Conservation (phyloP, 2,888 invertebrate species). For the Ryuthela nishihirai region DNA sequence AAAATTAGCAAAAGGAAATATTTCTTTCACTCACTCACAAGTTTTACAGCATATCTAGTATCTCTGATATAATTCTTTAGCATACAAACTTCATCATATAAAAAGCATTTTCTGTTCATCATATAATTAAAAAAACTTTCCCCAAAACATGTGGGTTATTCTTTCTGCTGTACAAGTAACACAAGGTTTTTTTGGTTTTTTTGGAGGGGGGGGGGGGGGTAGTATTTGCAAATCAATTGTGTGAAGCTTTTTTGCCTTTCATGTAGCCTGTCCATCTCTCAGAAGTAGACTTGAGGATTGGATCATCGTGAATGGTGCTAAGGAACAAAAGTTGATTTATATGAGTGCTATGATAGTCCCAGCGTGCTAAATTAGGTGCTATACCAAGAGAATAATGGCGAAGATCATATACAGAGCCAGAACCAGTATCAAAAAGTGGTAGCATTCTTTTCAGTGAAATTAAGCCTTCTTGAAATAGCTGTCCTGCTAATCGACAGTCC, state of each 20-base stretch:
- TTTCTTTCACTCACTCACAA: too few relatives aligned
- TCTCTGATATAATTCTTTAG: too few relatives aligned
- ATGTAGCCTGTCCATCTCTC: conserved; percentile 93
- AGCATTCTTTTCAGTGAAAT: conserved; percentile 79
- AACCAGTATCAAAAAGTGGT: conserved; percentile 89
- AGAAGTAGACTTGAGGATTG: conserved; percentile 75
- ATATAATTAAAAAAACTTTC: too few relatives aligned
- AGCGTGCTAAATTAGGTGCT: conserved; percentile 90
- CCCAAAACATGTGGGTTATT: too few relatives aligned
- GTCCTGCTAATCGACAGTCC: conserved; percentile 56
- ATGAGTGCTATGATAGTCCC: conserved; percentile 99
- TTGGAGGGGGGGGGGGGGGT: too few relatives aligned
- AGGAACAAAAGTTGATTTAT: conserved; percentile 82
- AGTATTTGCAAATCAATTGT: too few relatives aligned
- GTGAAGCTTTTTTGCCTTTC: conserved; percentile 88
- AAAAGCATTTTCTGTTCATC: too few relatives aligned
- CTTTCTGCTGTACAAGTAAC: too few relatives aligned
- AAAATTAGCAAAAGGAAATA: too few relatives aligned
- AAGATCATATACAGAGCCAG: conserved; percentile 92
- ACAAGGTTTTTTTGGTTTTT: too few relatives aligned
- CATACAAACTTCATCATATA: too few relatives aligned
- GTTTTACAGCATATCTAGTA: too few relatives aligned
- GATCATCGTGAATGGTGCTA: conserved; percentile 77
- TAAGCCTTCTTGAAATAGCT: conserved; percentile 79
- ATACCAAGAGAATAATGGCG: conserved; percentile 85